These are phyloP conservation scores for Channa maculata DNA, from an alignment of 2,113 vertebrate genomes.

Conservation along the genomic window DNA sequence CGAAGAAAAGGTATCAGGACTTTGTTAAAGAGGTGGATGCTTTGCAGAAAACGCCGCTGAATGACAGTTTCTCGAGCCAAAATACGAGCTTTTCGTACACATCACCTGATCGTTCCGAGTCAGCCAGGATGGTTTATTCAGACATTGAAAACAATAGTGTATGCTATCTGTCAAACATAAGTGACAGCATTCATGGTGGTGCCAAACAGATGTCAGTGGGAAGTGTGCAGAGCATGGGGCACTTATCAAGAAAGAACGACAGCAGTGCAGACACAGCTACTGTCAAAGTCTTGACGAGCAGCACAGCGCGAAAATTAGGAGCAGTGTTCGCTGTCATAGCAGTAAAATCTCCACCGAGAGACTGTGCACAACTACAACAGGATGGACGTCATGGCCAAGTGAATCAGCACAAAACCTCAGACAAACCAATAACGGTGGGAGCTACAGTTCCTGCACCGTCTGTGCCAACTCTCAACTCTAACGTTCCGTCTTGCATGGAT, in stretches of 20 bases:
- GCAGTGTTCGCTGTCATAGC: constrained; percentile 79
- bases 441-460: constrained; percentile 62
- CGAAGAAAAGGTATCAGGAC: constrained; percentile 83
- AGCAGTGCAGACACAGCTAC: constrained; percentile 44
- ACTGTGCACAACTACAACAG: neutral
- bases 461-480: constrained; percentile 9
- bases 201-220: neutral
- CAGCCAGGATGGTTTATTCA: constrained; percentile 32
- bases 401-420: constrained; percentile 3
- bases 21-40: constrained; percentile 58
- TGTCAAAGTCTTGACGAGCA: constrained; percentile 53
- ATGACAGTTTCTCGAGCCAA: constrained; percentile 35
- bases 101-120: constrained; percentile 27
- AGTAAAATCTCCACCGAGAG: constrained; percentile 64
- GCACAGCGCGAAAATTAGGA: constrained; percentile 52
- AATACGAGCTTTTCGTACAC: constrained; percentile 44
- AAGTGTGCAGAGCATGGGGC: constrained; percentile 3
- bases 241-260: neutral
- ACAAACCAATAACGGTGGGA: constrained; percentile 75
- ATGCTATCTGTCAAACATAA: constrained; percentile 10
- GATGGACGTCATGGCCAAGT: neutral
- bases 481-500: constrained; percentile 13
- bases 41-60: constrained; percentile 26
- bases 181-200: constrained; percentile 4
- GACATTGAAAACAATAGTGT: constrained; percentile 74